Evolutionary conservation across 1,140 invertebrate species (phyloP).

Genomic region (Pseudomyrmex concolor): DNA sequence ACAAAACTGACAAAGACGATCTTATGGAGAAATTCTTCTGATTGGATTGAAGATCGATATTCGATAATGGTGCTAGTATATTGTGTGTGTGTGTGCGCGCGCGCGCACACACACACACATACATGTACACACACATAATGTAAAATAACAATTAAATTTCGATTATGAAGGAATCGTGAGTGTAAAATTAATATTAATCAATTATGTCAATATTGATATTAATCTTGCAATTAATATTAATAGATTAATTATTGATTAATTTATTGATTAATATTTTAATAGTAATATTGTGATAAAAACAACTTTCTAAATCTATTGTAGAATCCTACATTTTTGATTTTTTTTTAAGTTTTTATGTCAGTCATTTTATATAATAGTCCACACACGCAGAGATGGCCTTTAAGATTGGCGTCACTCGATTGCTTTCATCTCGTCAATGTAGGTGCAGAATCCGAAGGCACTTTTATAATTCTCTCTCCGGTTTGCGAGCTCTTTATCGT

Average conservation of each 20-base stretch:
- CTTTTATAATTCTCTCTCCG: constrained; percentile 5
- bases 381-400: background rate
- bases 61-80: too few species aligned
- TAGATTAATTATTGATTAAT: constrained; percentile 24
- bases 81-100: too few species aligned
- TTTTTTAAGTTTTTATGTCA: too few species aligned
- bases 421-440: constrained; percentile 60
- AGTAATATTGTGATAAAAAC: too few species aligned
- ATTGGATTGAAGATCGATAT: background rate
- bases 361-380: background rate
- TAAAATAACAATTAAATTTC: too few species aligned
- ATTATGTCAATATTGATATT: background rate
- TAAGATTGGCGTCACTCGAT: constrained; percentile 39
- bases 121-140: too few species aligned
- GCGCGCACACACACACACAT: too few species aligned
- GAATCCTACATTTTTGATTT: background rate
- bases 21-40: background rate
- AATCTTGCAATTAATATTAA: background rate
- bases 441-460: constrained; percentile 13
- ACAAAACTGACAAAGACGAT: constrained; percentile 69
- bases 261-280: background rate
- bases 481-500: constrained; percentile 41
- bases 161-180: background rate
- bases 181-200: background rate
- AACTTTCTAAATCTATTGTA: background rate